Evolutionary conservation across 2,113 vertebrate species (phyloP).

Genomic region (Microtus montanus): DNA sequence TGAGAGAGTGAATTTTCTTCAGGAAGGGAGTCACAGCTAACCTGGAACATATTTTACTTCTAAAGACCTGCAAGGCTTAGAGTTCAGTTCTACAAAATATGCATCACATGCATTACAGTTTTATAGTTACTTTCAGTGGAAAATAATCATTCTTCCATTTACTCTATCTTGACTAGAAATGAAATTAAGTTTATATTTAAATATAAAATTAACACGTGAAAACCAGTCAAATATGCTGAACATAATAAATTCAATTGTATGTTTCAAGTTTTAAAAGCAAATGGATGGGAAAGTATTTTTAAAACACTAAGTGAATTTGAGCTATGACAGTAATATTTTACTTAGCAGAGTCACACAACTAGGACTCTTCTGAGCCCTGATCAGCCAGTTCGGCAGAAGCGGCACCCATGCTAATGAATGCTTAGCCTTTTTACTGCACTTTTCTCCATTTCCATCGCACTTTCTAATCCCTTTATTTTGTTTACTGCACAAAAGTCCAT

Average conservation of each 20-base stretch:
- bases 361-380: background rate
- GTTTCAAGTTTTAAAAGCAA: conserved; percentile 21
- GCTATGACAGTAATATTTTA: background rate
- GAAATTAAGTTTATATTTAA: conserved; percentile 43
- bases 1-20: background rate
- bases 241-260: conserved; percentile 54
- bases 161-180: background rate
- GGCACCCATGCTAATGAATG: conserved; percentile 19
- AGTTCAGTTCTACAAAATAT: background rate
- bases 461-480: conserved; percentile 67
- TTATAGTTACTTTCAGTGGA: background rate
- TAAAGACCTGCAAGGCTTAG: background rate
- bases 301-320: conserved; percentile 48
- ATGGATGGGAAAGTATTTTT: conserved; percentile 37
- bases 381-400: background rate
- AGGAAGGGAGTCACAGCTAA: background rate
- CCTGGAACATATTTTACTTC: background rate
- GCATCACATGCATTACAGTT: background rate
- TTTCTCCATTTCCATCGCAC: conserved; percentile 37
- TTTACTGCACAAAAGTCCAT: conserved; percentile 40
- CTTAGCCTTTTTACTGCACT: background rate
- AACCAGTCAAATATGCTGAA: conserved; percentile 18
- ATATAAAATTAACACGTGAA: conserved; percentile 52
- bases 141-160: conserved; percentile 18
- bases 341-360: background rate